Conservation (phyloP, 2,113 vertebrate genomes). For the Anhinga rufa region DNA sequence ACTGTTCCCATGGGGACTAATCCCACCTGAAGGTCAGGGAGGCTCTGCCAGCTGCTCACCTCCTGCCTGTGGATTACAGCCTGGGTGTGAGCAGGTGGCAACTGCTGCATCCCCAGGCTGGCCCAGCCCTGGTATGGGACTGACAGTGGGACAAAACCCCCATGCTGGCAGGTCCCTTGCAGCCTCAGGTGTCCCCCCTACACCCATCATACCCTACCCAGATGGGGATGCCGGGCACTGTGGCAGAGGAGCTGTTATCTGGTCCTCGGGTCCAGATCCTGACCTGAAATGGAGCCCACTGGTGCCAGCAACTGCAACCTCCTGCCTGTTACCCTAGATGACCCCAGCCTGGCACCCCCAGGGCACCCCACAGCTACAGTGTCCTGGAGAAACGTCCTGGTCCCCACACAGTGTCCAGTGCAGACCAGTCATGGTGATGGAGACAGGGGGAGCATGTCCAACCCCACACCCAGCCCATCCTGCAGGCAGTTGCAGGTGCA, state of each 20-base stretch:
- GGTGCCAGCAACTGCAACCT: not conserved
- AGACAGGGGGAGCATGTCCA: not conserved
- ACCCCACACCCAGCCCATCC: not conserved
- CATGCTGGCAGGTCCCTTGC: not conserved
- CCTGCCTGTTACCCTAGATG: not conserved
- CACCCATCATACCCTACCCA: not conserved
- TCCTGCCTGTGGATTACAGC: constrained; percentile 69
- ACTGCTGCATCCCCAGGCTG: not conserved
- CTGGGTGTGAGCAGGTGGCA: constrained; percentile 49
- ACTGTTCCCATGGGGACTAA: constrained; percentile 76
- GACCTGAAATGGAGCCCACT: not conserved
- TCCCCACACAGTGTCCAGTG: not conserved
- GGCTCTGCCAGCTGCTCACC: constrained; percentile 51
- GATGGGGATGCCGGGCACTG: not conserved
- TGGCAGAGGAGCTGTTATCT: not conserved
- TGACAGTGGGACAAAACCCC: not conserved
- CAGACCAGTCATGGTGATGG: not conserved
- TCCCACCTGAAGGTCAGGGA: constrained; percentile 74
- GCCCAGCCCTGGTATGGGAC: not conserved
- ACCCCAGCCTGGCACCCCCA: not conserved
- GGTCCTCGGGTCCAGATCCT: not conserved
- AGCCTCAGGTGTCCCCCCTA: not conserved
- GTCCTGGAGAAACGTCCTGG: not conserved
- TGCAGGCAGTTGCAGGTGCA: not conserved
- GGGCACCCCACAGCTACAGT: not conserved